Conservation (phyloP, 2,797 vertebrate genomes). For the Danio choprae region DNA sequence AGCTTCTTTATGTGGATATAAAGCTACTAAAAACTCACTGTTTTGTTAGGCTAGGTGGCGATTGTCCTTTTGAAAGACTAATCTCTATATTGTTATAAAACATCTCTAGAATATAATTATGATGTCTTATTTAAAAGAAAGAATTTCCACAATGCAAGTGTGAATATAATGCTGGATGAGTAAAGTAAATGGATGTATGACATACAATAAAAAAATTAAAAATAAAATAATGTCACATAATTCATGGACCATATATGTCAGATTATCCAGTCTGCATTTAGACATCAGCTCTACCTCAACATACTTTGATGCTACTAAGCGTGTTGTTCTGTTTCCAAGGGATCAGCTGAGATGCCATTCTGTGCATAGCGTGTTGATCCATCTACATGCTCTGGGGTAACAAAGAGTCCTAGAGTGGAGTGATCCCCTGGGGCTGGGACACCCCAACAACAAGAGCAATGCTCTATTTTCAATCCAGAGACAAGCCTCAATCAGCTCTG, state of each 20-base stretch:
- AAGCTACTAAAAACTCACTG: too few relatives aligned
- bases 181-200: neutral
- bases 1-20: neutral
- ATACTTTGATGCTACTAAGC: slow-evolving; percentile 9
- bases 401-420: slow-evolving; percentile 26
- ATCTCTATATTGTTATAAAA: neutral
- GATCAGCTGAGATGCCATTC: slow-evolving; percentile 49
- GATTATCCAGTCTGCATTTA: slow-evolving; percentile 32
- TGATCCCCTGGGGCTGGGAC: slow-evolving; percentile 16
- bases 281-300: slow-evolving; percentile 25
- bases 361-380: slow-evolving; percentile 31
- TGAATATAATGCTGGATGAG: neutral
- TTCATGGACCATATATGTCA: neutral
- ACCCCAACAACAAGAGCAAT: slow-evolving; percentile 38
- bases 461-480: slow-evolving; percentile 56
- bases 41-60: neutral
- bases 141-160: slow-evolving; percentile 1
- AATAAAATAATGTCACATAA: neutral
- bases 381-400: slow-evolving; percentile 19
- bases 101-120: neutral
- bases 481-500: slow-evolving; percentile 49
- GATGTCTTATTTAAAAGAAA: neutral
- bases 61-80: neutral
- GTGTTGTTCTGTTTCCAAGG: slow-evolving; percentile 38
- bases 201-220: too few relatives aligned